Evolutionary conservation across 2,113 vertebrate species (phyloP).

Genomic region (Brachypteracias leptosomus): DNA sequence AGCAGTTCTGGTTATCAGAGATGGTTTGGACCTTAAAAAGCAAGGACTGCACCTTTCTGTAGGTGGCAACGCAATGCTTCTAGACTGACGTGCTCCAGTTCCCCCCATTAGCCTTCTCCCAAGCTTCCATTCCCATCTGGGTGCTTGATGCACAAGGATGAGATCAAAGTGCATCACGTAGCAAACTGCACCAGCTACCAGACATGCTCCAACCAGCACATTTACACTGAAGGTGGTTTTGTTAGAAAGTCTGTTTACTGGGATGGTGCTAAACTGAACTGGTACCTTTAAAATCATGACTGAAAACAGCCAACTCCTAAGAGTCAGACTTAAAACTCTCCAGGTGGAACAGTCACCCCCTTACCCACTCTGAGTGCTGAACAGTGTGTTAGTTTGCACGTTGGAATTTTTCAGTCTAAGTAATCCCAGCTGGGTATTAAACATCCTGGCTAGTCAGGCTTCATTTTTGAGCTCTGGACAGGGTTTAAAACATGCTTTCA

Average conservation of each 20-base stretch:
- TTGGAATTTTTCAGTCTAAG: not conserved
- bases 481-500: not conserved
- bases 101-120: not conserved
- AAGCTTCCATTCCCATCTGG: not conserved
- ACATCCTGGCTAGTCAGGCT: not conserved
- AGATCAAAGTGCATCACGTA: not conserved
- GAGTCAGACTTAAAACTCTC: not conserved
- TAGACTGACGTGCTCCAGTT: not conserved
- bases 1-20: not conserved
- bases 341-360: not conserved
- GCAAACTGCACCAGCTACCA: not conserved
- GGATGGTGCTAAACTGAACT: not conserved
- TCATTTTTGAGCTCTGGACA: not conserved
- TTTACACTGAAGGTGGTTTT: not conserved
- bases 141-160: not conserved
- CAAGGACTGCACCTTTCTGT: not conserved
- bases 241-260: not conserved
- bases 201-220: not conserved
- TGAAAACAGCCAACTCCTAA: not conserved
- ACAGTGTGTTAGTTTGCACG: not conserved
- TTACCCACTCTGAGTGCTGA: not conserved
- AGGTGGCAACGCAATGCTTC: not conserved
- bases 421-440: not conserved
- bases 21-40: not conserved
- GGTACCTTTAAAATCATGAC: not conserved